Base-by-base conservation (phyloP, 2,113 vertebrate genomes). In the Cairina moschata region DNA sequence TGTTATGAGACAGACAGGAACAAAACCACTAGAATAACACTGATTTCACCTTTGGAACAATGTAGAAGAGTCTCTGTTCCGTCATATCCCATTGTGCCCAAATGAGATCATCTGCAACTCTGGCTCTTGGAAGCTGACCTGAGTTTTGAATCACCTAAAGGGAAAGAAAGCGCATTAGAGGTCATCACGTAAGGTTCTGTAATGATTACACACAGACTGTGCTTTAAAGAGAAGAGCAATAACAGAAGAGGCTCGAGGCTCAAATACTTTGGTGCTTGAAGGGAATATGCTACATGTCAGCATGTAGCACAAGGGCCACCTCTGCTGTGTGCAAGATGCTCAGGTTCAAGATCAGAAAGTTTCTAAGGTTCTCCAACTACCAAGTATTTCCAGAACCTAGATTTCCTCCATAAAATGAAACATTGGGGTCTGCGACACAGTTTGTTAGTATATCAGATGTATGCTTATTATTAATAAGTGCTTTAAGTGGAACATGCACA, bases 41-140 rank as follows among this genome's bases (percentile, higher is more conserved):
- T 68, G 58, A 52, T 80, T 96, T 95, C 97, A 99, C 99, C 98
- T 98, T 98, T 52, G 95, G 90, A 18, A 98, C 96, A 96, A 99
- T 96, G 95, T 98, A 99, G 97, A 99, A 99, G 25, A 99, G 97
- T 89, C 99, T 99, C 92, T 99, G 99, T 32, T 98, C 97, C 86
- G 98, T 94, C 94, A 97, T 98, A 93, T 99, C 99, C 99, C 99
- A 99, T 77, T 99, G 99, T 81, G 98, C 98, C 99, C 99, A 99
- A 90, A 98, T 91, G 74, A 99, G 97, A 86, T 99, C 99, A 91
- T 99, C 99, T 13, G 93, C 98, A 90, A 99, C 97, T 96, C 97
- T 98, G 89, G 98, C 97, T 98, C 96, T 99, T 83, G 97, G 97
- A 96, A 99, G 97, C 50, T 96, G 97, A 86, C 98, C 98, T 2